phyloP scores from a whole-genome alignment of 2,113 vertebrate species.

The Sylvilagus bachmani region DNA sequence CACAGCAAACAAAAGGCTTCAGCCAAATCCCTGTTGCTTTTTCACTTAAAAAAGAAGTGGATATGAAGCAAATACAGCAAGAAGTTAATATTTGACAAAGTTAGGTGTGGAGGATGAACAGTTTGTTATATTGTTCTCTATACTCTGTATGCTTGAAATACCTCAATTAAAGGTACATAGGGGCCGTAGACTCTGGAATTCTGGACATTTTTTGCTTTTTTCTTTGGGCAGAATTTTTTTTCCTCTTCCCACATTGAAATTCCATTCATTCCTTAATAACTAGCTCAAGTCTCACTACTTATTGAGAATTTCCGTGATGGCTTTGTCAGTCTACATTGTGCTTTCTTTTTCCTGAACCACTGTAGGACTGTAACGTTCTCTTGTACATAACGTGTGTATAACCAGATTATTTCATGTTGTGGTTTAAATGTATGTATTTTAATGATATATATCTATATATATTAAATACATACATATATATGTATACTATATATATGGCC shows the following conservation, averaged over 20 bases:
- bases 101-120: not conserved
- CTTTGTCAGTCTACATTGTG: not conserved
- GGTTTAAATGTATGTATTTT: not conserved
- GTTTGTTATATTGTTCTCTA: slow-evolving; percentile 37
- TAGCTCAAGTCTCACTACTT: slow-evolving; percentile 42
- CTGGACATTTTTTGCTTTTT: not conserved
- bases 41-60: not conserved
- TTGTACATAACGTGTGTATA: not conserved
- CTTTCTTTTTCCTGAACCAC: not conserved
- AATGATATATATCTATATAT: too few species aligned
- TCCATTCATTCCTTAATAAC: slow-evolving; percentile 39
- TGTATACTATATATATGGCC: not conserved
- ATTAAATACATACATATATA: too few species aligned
- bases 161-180: slow-evolving; percentile 40
- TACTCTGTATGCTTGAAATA: not conserved
- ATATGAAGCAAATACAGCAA: slow-evolving; percentile 25
- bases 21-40: not conserved
- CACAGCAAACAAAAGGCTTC: not conserved
- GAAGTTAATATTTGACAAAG: slow-evolving; percentile 61
- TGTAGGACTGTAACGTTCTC: not conserved
- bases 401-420: slow-evolving; percentile 13
- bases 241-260: slow-evolving; percentile 6
- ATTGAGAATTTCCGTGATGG: slow-evolving; percentile 1
- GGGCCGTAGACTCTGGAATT: slow-evolving; percentile 1
- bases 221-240: not conserved